Conservation (phyloP, 2,797 vertebrate species). For the Chloroceryle inda region DNA sequence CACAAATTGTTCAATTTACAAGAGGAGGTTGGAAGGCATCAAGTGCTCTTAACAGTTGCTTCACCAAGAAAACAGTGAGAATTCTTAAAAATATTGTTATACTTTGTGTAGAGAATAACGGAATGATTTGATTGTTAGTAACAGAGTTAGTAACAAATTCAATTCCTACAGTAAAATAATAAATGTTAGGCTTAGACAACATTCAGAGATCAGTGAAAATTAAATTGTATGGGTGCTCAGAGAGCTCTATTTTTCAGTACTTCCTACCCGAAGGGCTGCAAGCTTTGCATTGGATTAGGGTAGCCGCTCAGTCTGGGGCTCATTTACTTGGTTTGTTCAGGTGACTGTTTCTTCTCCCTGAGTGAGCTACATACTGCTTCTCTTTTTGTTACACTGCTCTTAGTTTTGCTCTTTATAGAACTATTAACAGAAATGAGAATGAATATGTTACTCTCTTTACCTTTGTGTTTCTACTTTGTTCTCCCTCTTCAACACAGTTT, state of each 20-base stretch:
- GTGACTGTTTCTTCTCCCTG: not conserved
- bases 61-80: not conserved
- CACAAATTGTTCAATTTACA: not conserved
- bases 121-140: not conserved
- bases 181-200: not conserved
- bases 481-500: not conserved
- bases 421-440: not conserved
- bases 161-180: not conserved
- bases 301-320: not conserved
- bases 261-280: not conserved
- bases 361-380: not conserved
- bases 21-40: not conserved
- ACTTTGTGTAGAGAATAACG: not conserved
- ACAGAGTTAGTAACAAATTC: not conserved
- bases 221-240: not conserved
- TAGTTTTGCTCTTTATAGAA: not conserved
- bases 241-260: not conserved
- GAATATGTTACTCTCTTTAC: not conserved
- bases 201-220: constrained; percentile 10
- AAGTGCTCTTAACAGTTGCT: not conserved
- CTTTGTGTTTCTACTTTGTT: not conserved
- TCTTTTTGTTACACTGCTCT: not conserved
- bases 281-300: not conserved
- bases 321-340: not conserved
- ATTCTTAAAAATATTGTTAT: not conserved